Percentiles rank a stretch among this genome's conserved stretches.
Evolutionary conservation across 2,888 invertebrate genomes (phyloP).

Genomic region (Mythimna lalbum): DNA sequence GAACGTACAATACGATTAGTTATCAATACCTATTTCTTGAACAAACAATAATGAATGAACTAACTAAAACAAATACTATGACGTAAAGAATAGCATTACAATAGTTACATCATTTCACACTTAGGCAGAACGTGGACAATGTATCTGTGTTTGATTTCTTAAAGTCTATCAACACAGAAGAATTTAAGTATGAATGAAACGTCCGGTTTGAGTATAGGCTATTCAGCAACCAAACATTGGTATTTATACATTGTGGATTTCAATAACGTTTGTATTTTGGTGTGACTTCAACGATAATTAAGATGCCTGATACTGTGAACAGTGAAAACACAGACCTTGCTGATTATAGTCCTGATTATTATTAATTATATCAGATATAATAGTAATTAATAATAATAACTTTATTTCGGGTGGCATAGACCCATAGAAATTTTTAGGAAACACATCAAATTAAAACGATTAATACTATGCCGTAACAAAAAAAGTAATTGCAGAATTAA

Average conservation of each 20-base stretch:
- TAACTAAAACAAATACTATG: conserved; percentile 28
- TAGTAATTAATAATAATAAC: too few relatives aligned
- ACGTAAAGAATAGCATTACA: conserved; percentile 11
- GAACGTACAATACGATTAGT: background rate
- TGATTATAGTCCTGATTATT: background rate
- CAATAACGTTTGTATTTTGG: too few relatives aligned
- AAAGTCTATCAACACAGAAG: conserved; percentile 4
- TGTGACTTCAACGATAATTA: background rate
- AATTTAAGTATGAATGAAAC: conserved; percentile 5
- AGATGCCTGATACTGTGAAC: too few relatives aligned
- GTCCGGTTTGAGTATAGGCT: background rate
- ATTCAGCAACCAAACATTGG: background rate
- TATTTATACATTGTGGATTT: background rate
- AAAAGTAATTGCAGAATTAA: conserved; percentile 6
- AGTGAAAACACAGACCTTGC: background rate
- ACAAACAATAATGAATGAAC: conserved; percentile 30
- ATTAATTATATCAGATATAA: background rate
- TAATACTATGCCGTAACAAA: background rate
- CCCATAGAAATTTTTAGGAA: background rate
- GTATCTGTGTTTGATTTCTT: conserved; percentile 14
- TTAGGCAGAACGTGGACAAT: conserved; percentile 1
- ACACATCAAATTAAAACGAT: background rate
- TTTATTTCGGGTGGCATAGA: too few relatives aligned
- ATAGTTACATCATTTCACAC: conserved; percentile 23
- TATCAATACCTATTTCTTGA: conserved; percentile 26